Evolutionary conservation across 2,113 vertebrate genomes (phyloP).

Genomic region (Syngnathus floridae): DNA sequence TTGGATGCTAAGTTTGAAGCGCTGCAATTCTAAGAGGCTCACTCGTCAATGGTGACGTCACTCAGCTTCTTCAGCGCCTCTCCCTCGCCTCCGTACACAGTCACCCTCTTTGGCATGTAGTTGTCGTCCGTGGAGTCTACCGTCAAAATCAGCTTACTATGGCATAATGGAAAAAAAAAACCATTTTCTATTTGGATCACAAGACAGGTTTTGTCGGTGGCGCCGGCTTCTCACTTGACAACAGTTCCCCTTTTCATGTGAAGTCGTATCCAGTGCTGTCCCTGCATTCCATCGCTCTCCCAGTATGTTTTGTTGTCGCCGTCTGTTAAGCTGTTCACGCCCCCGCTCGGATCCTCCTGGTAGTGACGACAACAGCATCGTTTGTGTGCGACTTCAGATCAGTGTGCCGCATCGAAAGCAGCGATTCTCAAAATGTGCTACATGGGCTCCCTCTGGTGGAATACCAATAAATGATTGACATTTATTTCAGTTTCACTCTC

Average conservation of each 20-base stretch:
- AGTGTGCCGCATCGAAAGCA: neutral
- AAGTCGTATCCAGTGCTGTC: conserved; percentile 96
- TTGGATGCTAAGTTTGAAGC: too few relatives aligned
- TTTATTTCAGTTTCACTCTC: too few relatives aligned
- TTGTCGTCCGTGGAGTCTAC: conserved; percentile 95
- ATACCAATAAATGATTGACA: too few relatives aligned
- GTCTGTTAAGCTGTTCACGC: conserved; percentile 84
- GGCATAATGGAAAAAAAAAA: neutral
- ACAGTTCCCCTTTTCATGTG: conserved; percentile 97
- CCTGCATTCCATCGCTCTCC: conserved; percentile 97
- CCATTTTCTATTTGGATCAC: neutral
- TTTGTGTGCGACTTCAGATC: neutral
- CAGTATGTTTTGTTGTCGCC: conserved; percentile 89
- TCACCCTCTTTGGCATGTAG: conserved; percentile 92
- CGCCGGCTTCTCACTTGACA: conserved; percentile 80
- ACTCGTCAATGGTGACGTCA: conserved; percentile 90
- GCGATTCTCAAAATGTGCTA: too few relatives aligned
- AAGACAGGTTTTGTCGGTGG: neutral
- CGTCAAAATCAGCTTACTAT: conserved; percentile 85
- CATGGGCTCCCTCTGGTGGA: too few relatives aligned
- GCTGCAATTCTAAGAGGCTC: conserved; percentile 43
- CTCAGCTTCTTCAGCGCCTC: conserved; percentile 91
- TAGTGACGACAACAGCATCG: neutral
- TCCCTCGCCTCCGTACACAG: conserved; percentile 86
- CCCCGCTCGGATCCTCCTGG: conserved; percentile 85